A percentile compares a stretch with the other conserved stretches of the same genome.
These are phyloP conservation scores for Micromys minutus DNA, from an alignment of 2,113 vertebrate species.

Conservation along the genomic window DNA sequence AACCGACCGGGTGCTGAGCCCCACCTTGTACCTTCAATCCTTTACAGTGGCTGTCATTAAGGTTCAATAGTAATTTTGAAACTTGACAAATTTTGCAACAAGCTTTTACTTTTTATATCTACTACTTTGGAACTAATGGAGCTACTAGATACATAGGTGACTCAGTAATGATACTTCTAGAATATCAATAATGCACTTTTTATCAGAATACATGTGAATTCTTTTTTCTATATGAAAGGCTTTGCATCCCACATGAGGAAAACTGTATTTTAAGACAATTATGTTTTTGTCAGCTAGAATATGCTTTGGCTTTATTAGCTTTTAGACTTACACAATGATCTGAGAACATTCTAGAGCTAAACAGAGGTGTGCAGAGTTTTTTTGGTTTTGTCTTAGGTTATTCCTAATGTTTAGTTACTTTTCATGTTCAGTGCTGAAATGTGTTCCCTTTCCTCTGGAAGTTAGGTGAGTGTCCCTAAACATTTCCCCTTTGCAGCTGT, in stretches of 20 bases:
- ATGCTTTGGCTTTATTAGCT: background rate
- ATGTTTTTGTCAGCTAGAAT: background rate
- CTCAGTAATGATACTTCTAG: background rate
- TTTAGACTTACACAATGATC: background rate
- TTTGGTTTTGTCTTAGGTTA: background rate
- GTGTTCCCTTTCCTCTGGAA: background rate
- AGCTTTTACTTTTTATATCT: background rate
- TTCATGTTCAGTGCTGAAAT: background rate
- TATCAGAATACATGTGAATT: background rate
- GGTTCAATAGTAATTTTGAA: slow-evolving; percentile 3
- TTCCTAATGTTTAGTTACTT: background rate
- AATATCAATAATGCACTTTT: background rate
- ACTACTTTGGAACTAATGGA: background rate
- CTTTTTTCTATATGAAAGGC: background rate
- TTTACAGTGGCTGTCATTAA: background rate
- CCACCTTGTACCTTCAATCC: background rate
- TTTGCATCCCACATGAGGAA: background rate
- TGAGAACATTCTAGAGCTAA: background rate
- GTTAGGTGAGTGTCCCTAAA: background rate
- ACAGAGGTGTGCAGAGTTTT: background rate
- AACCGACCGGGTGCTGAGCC: background rate
- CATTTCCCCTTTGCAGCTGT: background rate
- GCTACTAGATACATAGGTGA: background rate
- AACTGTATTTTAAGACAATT: background rate
- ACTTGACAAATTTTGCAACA: background rate